Percentiles rank a stretch among this genome's conserved stretches.
These are phyloP conservation scores for Limnephilus lunatus DNA, from an alignment of 2,888 invertebrate species.

Conservation along the genomic window DNA sequence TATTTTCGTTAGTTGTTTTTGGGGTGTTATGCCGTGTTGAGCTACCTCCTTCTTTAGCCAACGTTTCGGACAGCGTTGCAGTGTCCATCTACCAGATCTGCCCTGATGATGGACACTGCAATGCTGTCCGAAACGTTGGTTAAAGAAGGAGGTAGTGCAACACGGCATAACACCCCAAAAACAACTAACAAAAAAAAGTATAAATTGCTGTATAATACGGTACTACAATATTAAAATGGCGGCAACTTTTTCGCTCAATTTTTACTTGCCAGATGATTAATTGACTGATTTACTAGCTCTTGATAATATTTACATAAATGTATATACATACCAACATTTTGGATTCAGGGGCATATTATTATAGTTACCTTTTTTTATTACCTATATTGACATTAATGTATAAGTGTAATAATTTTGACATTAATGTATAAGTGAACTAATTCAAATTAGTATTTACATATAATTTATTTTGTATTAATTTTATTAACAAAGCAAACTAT, in stretches of 20 bases:
- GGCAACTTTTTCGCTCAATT: background rate
- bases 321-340: background rate
- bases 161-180: too few relatives aligned
- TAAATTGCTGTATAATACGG: background rate
- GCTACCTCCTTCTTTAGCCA: too few relatives aligned
- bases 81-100: too few relatives aligned
- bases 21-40: too few relatives aligned
- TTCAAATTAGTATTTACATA: background rate
- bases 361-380: background rate
- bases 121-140: too few relatives aligned
- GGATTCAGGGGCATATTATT: background rate
- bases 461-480: background rate
- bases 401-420: background rate
- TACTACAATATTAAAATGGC: background rate
- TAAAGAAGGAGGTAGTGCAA: too few relatives aligned
- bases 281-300: background rate
- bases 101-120: too few relatives aligned
- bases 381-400: background rate
- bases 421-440: background rate
- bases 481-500: background rate
- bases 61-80: too few relatives aligned
- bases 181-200: too few relatives aligned
- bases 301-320: background rate
- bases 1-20: too few relatives aligned
- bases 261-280: background rate